Percentiles rank a stretch among this genome's conserved stretches.
Evolutionary conservation across 2,113 vertebrate genomes (phyloP).

Genomic region (Platanista minor): DNA sequence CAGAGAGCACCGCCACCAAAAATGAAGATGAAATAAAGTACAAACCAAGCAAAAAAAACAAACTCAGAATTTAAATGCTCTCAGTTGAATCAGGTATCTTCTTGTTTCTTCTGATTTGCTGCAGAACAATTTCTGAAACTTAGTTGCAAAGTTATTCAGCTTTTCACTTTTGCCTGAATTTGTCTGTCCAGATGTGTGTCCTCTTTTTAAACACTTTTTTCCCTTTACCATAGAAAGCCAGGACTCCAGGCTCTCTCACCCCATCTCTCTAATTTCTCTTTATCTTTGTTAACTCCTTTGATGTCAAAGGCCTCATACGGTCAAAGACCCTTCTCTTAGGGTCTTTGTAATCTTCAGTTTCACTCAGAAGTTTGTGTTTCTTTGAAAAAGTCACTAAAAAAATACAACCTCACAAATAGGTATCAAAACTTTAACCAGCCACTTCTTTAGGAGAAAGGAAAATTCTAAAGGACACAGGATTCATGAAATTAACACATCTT

Average conservation of each 20-base stretch:
- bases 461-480: conserved; percentile 6
- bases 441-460: background rate
- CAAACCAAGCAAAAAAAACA: background rate
- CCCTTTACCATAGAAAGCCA: background rate
- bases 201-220: background rate
- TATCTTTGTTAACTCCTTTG: conserved; percentile 45
- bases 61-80: background rate
- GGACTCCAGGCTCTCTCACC: background rate
- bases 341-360: conserved; percentile 33
- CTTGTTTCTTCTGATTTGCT: background rate
- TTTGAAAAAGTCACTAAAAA: conserved; percentile 38
- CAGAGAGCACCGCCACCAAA: background rate
- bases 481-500: background rate
- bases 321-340: conserved; percentile 1
- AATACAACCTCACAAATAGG: conserved; percentile 35
- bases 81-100: background rate
- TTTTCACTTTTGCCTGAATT: background rate
- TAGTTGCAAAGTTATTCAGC: background rate
- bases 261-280: background rate
- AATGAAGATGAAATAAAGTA: background rate
- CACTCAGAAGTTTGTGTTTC: conserved; percentile 18
- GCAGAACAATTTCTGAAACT: background rate
- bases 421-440: conserved; percentile 3
- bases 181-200: background rate
- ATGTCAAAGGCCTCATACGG: background rate